phyloP scores from a whole-genome alignment of 1,140 invertebrate genomes.

The Hycleus phaleratus region DNA sequence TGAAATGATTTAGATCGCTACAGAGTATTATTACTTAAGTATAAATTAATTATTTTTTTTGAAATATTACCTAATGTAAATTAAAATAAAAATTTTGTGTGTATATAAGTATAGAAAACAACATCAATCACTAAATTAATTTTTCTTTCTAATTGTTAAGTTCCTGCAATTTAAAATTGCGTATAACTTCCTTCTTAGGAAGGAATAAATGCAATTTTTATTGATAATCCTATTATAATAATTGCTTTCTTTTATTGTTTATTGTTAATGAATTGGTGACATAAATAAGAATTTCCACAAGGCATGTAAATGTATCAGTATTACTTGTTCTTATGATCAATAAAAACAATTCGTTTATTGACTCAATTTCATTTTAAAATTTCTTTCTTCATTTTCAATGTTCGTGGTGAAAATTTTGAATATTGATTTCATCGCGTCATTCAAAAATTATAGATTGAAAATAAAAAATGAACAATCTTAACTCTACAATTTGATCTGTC shows the following conservation, averaged over 20 bases:
- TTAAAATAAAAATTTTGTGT: no score
- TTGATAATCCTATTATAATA: neutral
- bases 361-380: neutral
- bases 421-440: no score
- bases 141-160: no score
- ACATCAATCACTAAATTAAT: no score
- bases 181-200: neutral
- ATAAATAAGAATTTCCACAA: constrained; percentile 9
- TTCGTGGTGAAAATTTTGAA: no score
- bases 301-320: constrained; percentile 25
- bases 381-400: no score
- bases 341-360: constrained; percentile 15
- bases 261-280: neutral
- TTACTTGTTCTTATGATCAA: constrained; percentile 22
- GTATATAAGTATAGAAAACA: no score
- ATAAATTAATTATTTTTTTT: no score
- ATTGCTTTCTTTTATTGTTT: neutral
- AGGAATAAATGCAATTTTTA: neutral
- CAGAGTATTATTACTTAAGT: neutral
- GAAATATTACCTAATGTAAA: no score
- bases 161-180: neutral
- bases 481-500: no score
- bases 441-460: no score
- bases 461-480: no score
- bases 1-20: constrained; percentile 9